These are phyloP conservation scores for Sminthurides bifidus DNA, from an alignment of 1,140 invertebrate genomes.

Conservation along the genomic window DNA sequence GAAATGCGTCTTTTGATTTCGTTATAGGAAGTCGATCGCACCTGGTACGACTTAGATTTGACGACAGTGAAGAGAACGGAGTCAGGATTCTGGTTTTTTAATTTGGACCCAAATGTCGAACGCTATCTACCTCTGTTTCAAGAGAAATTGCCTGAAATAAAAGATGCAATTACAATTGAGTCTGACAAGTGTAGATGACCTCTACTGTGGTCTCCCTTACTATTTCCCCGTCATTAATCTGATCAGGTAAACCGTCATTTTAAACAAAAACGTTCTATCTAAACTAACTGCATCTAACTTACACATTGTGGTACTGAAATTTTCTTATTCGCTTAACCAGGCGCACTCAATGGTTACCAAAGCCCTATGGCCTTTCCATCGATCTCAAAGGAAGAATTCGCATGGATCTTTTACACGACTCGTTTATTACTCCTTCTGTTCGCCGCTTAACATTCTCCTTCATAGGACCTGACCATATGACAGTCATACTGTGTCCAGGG, in stretches of 20 bases:
- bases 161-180: constrained; percentile 36
- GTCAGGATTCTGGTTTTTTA: constrained; percentile 45
- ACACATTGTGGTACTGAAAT: background rate
- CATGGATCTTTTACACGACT: constrained; percentile 27
- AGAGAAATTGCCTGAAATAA: constrained; percentile 37
- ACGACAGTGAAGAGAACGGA: constrained; percentile 37
- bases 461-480: constrained; percentile 38
- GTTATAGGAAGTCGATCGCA: constrained; percentile 43
- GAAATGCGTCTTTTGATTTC: constrained; percentile 2
- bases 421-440: constrained; percentile 16
- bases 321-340: constrained; percentile 3
- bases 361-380: constrained; percentile 12
- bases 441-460: constrained; percentile 28
- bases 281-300: background rate
- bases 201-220: constrained; percentile 47
- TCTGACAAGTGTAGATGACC: constrained; percentile 36
- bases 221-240: constrained; percentile 40
- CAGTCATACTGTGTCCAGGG: constrained; percentile 35
- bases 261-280: background rate
- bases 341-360: constrained; percentile 24
- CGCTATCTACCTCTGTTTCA: constrained; percentile 33
- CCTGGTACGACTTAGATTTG: constrained; percentile 38
- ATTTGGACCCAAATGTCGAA: constrained; percentile 43
- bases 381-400: constrained; percentile 19
- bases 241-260: constrained; percentile 36